Percentiles rank a stretch among this genome's conserved stretches.
Conservation (phyloP, 1,140 invertebrate species). For the Bombus sylvicola region DNA sequence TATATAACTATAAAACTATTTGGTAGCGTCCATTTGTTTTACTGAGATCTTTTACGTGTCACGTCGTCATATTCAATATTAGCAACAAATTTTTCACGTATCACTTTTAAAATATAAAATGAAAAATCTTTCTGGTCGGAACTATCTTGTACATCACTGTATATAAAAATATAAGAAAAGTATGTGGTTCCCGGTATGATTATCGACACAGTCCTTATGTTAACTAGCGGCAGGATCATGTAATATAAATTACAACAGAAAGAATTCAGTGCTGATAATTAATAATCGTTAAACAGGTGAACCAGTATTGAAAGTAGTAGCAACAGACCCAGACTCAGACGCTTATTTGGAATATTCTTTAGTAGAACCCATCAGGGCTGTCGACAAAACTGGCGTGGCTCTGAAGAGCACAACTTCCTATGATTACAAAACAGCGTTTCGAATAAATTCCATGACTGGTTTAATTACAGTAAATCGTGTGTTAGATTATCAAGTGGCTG, state of each 20-base stretch:
- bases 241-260: background rate
- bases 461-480: conserved; percentile 88
- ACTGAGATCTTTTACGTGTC: too few relatives aligned
- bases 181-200: too few relatives aligned
- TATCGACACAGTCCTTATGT: background rate
- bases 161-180: background rate
- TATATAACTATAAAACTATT: background rate
- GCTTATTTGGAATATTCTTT: conserved; percentile 88
- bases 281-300: conserved; percentile 74
- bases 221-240: background rate
- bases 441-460: conserved; percentile 87
- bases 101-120: background rate
- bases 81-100: background rate
- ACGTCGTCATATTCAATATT: background rate
- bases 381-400: conserved; percentile 90
- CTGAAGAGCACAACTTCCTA: conserved; percentile 85
- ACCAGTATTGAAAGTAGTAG: conserved; percentile 85
- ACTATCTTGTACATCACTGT: background rate
- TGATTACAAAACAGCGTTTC: conserved; percentile 87
- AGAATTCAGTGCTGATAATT: background rate
- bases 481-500: conserved; percentile 90
- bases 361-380: conserved; percentile 87
- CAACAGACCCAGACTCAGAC: conserved; percentile 88
- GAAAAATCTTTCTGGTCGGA: background rate
- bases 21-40: background rate